A percentile compares a stretch with the other conserved stretches of the same genome.
These are phyloP conservation scores for Panzeria rudis DNA, from an alignment of 2,888 invertebrate species.

Conservation along the genomic window DNA sequence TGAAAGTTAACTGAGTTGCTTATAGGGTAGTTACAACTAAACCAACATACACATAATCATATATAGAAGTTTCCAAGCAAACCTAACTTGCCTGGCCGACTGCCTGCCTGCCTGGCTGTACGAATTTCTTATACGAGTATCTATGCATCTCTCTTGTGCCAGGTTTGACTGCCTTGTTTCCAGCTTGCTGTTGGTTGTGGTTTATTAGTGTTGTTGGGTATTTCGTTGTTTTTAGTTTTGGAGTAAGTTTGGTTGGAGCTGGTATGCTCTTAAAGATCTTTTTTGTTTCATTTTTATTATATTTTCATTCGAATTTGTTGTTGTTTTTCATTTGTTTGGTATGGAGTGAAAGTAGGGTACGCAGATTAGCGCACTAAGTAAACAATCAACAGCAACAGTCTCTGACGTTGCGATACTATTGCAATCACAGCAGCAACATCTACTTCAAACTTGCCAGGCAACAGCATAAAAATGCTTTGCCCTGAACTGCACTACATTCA, in stretches of 20 bases:
- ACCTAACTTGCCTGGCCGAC: conserved; percentile 30
- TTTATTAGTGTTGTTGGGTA: conserved; percentile 38
- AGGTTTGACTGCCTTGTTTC: conserved; percentile 41
- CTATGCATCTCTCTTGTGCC: conserved; percentile 19
- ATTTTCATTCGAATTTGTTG: conserved; percentile 17
- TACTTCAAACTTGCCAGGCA: conserved; percentile 41
- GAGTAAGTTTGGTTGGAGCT: conserved; percentile 54
- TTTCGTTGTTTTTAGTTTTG: conserved; percentile 40
- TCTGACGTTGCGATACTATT: conserved; percentile 48
- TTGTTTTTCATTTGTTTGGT: conserved; percentile 57
- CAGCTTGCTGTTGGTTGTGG: conserved; percentile 36
- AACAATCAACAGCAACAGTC: conserved; percentile 61
- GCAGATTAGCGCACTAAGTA: conserved; percentile 78
- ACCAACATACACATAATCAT: conserved; percentile 4
- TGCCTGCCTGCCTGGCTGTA: conserved; percentile 36
- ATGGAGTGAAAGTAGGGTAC: conserved; percentile 82
- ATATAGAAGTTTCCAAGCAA: conserved; percentile 32
- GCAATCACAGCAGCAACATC: conserved; percentile 51
- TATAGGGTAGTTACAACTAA: conserved; percentile 10
- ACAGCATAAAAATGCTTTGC: conserved; percentile 37
- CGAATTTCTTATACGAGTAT: conserved; percentile 19
- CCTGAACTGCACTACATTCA: conserved; percentile 61
- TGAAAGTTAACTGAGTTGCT: too few relatives aligned
- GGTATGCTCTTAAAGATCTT: conserved; percentile 40
- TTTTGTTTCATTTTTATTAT: conserved; percentile 4